Base-by-base conservation (phyloP, 2,888 invertebrate species). In the Sphaerophoria rueppellii region DNA sequence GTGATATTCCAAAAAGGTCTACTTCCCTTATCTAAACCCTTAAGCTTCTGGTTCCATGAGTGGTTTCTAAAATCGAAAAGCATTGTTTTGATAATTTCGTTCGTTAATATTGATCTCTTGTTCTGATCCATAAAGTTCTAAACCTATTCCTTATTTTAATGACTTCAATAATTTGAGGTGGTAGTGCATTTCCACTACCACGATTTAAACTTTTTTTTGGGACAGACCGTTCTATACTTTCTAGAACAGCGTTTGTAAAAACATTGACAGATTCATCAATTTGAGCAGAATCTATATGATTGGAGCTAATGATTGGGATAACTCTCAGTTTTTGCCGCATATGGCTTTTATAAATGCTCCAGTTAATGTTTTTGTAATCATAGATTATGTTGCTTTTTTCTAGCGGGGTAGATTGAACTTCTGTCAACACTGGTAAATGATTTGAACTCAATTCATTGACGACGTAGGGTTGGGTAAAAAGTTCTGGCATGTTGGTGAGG, bases 101-200 rank as follows among this genome's bases (percentile, higher is more conserved):
- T 43, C 9, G 43, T 11, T 72, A 37, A 52, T 52, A 72, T 60
- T 50, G 16, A 16, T 50, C 50, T 14, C 54, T 55, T 16, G 54
- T 32, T 12, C 32, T 55, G 12, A 12, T 34, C 54, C 54, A 55
- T 34, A 16, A 16, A 6, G 54, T 32, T 55, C 54, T 55, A 6
- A 11, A 34, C 34, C 11, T 55, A 34, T 55, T 55, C 34, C 54
- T 55, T 34, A 55, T 34, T 55, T 55, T 55, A 16, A 55, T 55
- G 16, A 12, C 1, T 34, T 55, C 34, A 7, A 55, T 34, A 16
- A 55, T 34, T 16, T 55, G 34, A 55, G 34, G 6, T 11, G 57
- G 35, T 14, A 57, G 9, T 32, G 57, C 11, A 35, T 35, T 57
- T 14, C 14, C 35, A 14, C 12, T 35, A 14, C 14, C 34, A 35